Evolutionary conservation across 1,140 invertebrate genomes (phyloP).

Genomic region (Neuroterus valhalla): DNA sequence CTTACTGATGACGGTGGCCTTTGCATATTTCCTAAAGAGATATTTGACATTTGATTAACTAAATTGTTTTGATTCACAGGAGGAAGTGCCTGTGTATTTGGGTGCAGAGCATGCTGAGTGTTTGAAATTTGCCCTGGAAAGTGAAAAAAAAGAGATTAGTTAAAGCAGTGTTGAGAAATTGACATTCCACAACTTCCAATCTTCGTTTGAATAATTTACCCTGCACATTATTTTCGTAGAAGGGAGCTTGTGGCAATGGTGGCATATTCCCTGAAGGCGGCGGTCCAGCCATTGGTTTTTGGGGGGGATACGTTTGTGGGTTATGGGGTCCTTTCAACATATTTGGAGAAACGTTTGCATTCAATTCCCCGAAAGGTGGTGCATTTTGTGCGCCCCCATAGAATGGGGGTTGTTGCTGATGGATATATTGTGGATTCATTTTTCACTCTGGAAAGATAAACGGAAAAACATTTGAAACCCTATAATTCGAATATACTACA

Average conservation of each 20-base stretch:
- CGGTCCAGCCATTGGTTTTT: slow-evolving; percentile 44
- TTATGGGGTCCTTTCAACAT: slow-evolving; percentile 39
- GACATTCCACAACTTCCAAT: no score
- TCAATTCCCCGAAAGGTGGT: slow-evolving; percentile 51
- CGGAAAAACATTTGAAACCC: background rate
- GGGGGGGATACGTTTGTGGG: slow-evolving; percentile 44
- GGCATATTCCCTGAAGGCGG: slow-evolving; percentile 38
- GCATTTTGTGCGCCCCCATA: slow-evolving; percentile 51
- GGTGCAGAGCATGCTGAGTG: slow-evolving; percentile 41
- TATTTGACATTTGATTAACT: slow-evolving; percentile 59
- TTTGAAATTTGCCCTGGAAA: slow-evolving; percentile 40
- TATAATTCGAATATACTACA: background rate
- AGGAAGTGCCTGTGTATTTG: slow-evolving; percentile 21
- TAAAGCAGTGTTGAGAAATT: background rate
- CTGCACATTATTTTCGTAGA: slow-evolving; percentile 52
- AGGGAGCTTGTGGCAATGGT: slow-evolving; percentile 49
- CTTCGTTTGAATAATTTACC: background rate
- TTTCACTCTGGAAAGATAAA: slow-evolving; percentile 37
- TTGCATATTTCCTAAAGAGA: slow-evolving; percentile 53
- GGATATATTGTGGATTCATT: slow-evolving; percentile 67
- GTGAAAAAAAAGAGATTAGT: slow-evolving; percentile 26
- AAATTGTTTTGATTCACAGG: slow-evolving; percentile 56
- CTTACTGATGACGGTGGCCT: slow-evolving; percentile 49
- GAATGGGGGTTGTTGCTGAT: slow-evolving; percentile 53
- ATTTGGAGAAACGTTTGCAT: slow-evolving; percentile 55